Base-by-base conservation (phyloP, 2,113 vertebrate species). In the Pungitius pungitius region DNA sequence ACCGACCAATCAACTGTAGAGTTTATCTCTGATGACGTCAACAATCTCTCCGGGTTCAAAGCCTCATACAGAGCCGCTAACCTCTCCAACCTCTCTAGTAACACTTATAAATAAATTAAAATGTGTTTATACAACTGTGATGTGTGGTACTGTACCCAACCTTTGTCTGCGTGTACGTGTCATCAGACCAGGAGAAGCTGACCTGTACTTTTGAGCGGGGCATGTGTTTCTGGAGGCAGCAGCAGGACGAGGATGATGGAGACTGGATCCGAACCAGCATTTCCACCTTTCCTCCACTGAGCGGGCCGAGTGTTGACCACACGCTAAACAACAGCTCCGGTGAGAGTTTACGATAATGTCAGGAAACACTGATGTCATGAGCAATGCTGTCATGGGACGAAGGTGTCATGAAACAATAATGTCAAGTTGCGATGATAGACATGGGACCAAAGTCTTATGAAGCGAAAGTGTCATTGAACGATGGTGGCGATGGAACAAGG, bases 191-290 rank as follows among this genome's bases (percentile, higher is more conserved):
- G 83, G 90, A 96, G 65, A 98, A 94, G 91, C 85, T 97, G 35
- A 93, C 81, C 22, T 99, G 98, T 74, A 86, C 87, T 49, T 99
- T 99, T 91, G 95, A 99, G 87, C 89, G 93, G 0, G 92, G 94
- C 0, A 91, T 96, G 90, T 99, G 97, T 90, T 95, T 94, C 75
- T 99, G 96, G 97, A 91, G 87, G 75, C 96, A 96, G 75, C 96
- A 96, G 63, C 82, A 89, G 20, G 77, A 91, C 1, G 91, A 93
- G 20, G 85, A 94, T 26, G 87, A 94, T 24, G 93, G 86, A 1
- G 89, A 95, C n/a, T 99, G 97, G 96, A 85, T 93, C 14, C 91
- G 95, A 81, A 30, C 73, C 56, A 88, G 72, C 7, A 94, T 94
- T 3, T 30, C 78, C 8, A 91, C 75, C 0, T 91, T 93, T 52